These are phyloP conservation scores for Mycteria americana DNA, from an alignment of 2,797 vertebrate genomes.

Conservation along the genomic window DNA sequence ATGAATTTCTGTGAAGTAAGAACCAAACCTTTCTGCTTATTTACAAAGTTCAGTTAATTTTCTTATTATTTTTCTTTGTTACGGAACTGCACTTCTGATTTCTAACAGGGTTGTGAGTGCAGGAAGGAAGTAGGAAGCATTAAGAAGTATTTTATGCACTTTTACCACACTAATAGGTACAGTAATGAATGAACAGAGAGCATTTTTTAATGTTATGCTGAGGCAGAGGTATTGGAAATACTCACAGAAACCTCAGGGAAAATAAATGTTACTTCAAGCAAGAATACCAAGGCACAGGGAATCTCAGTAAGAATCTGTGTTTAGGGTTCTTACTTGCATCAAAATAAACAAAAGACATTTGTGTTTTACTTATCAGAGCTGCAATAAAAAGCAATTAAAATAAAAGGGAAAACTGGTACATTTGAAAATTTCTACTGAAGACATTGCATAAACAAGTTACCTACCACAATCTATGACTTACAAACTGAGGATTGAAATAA, in stretches of 20 bases:
- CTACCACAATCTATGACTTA: not conserved
- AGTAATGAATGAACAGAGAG: not conserved
- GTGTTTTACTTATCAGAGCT: not conserved
- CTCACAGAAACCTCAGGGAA: not conserved
- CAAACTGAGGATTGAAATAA: not conserved
- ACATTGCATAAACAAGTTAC: not conserved
- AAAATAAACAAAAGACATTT: not conserved
- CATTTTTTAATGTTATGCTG: not conserved
- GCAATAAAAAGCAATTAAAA: not conserved
- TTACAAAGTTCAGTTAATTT: not conserved
- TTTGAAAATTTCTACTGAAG: not conserved
- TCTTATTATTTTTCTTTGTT: not conserved
- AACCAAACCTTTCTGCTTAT: not conserved
- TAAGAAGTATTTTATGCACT: not conserved
- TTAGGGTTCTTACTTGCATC: not conserved
- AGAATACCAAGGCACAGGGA: not conserved
- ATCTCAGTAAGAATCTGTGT: not conserved
- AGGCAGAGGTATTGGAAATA: not conserved
- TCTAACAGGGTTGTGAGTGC: not conserved
- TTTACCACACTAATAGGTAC: not conserved
- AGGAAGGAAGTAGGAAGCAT: not conserved
- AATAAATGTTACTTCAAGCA: not conserved
- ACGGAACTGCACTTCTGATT: not conserved
- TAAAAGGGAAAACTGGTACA: not conserved
- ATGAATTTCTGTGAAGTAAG: conserved; percentile 20